phyloP scores from a whole-genome alignment of 2,888 invertebrate genomes.

The Anarsia innoxiella region DNA sequence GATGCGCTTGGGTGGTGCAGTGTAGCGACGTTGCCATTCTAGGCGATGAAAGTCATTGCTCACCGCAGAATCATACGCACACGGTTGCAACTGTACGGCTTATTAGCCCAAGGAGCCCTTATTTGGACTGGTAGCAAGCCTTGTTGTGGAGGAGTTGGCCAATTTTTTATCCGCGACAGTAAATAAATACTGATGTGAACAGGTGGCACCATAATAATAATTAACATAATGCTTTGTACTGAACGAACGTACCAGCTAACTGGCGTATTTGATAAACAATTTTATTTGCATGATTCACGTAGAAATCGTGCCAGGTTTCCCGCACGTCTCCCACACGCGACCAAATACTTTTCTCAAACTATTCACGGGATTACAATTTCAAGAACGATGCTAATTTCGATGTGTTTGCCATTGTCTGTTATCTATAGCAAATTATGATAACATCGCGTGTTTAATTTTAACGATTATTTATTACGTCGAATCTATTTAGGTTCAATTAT shows the following conservation, averaged over 20 bases:
- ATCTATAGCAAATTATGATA: too few species aligned
- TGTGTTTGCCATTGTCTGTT: too few species aligned
- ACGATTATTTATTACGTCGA: too few species aligned
- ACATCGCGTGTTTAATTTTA: too few species aligned
- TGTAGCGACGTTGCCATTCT: constrained; percentile 59
- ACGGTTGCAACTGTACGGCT: constrained; percentile 32
- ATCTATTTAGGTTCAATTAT: too few species aligned
- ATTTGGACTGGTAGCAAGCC: constrained; percentile 40
- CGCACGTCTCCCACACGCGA: constrained; percentile 31
- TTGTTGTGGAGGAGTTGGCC: constrained; percentile 35
- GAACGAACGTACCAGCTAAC: too few species aligned
- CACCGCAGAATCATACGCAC: constrained; percentile 33
- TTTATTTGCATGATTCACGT: constrained; percentile 37
- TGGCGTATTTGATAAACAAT: too few species aligned
- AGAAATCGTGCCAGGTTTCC: constrained; percentile 43
- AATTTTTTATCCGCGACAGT: constrained; percentile 33
- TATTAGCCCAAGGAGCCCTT: constrained; percentile 42
- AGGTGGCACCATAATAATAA: constrained; percentile 20
- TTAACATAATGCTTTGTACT: too few species aligned
- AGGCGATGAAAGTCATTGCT: constrained; percentile 65
- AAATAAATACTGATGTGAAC: constrained; percentile 21
- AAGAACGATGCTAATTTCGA: too few species aligned
- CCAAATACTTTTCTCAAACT: constrained; percentile 34
- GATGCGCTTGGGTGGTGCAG: constrained; percentile 38
- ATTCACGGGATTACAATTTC: too few species aligned